Conservation (phyloP, 2,797 vertebrate genomes). For the Carduelis carduelis region DNA sequence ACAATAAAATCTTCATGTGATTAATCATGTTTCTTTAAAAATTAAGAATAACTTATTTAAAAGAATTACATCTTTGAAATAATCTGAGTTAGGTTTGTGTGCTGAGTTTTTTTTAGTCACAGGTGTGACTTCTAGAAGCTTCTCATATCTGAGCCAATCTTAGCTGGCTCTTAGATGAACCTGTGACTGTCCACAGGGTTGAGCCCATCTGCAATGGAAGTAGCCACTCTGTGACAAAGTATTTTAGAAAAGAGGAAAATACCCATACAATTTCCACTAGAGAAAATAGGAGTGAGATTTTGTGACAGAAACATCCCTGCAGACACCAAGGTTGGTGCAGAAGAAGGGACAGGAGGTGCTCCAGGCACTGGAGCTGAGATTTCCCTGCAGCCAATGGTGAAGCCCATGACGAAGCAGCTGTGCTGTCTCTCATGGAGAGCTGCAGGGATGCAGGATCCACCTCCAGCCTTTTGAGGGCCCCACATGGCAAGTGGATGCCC, state of each 20-base stretch:
- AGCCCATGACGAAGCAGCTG: neutral
- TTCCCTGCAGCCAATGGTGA: rapidly evolving
- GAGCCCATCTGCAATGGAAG: neutral
- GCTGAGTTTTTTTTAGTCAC: neutral
- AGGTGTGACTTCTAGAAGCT: neutral
- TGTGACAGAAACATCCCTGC: neutral
- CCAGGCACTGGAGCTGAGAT: too few relatives aligned
- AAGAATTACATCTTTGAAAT: neutral
- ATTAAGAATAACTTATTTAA: neutral
- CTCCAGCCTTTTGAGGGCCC: rapidly evolving
- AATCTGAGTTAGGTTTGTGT: neutral
- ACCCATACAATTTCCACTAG: neutral
- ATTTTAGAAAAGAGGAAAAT: neutral
- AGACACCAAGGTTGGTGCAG: neutral
- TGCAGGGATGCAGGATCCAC: too few relatives aligned
- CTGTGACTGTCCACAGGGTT: rapidly evolving
- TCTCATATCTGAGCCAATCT: neutral
- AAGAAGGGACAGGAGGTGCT: neutral
- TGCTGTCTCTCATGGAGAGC: neutral
- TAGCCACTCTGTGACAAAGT: neutral
- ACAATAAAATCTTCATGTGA: neutral
- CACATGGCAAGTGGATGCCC: rapidly evolving
- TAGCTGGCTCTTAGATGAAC: neutral
- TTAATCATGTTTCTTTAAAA: neutral
- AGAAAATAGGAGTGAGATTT: neutral